phyloP scores from a whole-genome alignment of 2,113 vertebrate genomes.

The Peromyscus californicus region DNA sequence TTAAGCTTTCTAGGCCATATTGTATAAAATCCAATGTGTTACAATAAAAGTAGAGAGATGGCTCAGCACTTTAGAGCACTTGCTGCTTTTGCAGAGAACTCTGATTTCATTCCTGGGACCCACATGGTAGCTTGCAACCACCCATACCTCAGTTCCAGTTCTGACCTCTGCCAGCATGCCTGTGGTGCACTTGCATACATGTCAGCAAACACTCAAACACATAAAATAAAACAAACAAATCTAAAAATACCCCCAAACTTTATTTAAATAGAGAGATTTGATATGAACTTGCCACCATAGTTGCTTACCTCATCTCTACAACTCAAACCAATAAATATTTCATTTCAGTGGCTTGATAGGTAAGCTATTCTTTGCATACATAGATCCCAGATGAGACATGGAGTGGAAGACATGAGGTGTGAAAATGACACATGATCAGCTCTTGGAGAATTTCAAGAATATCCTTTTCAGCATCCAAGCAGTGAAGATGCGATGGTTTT shows the following conservation, averaged over 20 bases:
- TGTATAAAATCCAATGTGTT: neutral
- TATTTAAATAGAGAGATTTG: neutral
- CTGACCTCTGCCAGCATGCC: neutral
- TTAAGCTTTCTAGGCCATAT: neutral
- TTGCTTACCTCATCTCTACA: neutral
- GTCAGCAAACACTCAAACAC: neutral
- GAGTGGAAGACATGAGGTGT: neutral
- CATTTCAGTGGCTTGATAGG: neutral
- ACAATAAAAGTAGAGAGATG: neutral
- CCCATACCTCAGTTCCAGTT: too few species aligned
- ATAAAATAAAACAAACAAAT: neutral
- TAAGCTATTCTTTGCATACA: neutral
- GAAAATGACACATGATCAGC: neutral
- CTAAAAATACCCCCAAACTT: neutral
- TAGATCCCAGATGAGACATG: neutral
- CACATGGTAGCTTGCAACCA: neutral
- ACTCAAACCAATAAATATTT: neutral
- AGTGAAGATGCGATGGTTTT: neutral
- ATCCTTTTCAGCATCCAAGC: neutral
- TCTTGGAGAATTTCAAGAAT: neutral
- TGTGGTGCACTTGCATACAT: too few species aligned
- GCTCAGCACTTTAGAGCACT: neutral
- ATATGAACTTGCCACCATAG: neutral
- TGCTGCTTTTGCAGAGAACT: too few species aligned
- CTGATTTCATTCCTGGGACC: neutral